phyloP scores from a whole-genome alignment of 2,113 vertebrate genomes.

The Grus americana region DNA sequence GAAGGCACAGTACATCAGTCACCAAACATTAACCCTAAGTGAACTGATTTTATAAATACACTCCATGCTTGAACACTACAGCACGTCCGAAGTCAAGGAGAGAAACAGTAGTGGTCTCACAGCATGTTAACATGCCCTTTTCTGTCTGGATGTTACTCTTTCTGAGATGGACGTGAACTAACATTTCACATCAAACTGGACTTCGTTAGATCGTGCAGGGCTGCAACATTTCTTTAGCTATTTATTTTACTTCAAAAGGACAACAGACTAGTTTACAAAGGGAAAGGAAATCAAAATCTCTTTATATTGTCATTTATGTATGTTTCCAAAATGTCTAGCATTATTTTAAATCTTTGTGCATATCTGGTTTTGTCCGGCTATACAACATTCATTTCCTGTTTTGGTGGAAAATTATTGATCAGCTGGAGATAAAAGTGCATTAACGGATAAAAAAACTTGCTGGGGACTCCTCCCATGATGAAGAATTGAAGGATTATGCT shows the following conservation, averaged over 20 bases:
- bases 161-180: not conserved
- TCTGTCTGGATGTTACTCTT: not conserved
- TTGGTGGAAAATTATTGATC: not conserved
- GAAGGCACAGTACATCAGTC: not conserved
- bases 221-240: not conserved
- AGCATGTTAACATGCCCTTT: not conserved
- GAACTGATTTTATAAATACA: not conserved
- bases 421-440: not conserved
- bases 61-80: not conserved
- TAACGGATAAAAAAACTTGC: not conserved
- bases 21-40: not conserved
- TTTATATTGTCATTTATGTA: not conserved
- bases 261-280: not conserved
- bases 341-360: not conserved
- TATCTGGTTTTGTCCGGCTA: not conserved
- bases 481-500: not conserved
- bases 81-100: not conserved
- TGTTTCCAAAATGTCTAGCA: not conserved
- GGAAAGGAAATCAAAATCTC: not conserved
- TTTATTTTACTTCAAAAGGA: not conserved
- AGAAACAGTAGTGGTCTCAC: not conserved
- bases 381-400: not conserved
- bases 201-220: not conserved
- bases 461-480: not conserved
- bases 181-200: not conserved